phyloP scores from a whole-genome alignment of 2,888 invertebrate genomes.

The Drosophila acutilabella region DNA sequence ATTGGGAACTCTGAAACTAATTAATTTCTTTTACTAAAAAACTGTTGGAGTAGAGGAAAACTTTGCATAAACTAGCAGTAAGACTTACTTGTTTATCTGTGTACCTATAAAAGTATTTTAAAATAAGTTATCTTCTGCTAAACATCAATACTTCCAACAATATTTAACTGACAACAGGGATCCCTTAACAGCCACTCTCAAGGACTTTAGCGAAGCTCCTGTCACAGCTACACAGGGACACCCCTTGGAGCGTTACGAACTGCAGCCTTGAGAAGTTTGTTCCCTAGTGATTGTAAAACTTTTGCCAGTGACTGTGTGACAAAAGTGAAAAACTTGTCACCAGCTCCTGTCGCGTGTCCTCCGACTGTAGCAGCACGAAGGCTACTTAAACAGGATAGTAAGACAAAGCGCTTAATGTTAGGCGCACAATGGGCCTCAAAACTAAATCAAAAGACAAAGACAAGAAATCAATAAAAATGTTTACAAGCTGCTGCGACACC shows the following conservation, averaged over 20 bases:
- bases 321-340: constrained; percentile 67
- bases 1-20: not conserved
- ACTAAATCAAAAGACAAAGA: constrained; percentile 64
- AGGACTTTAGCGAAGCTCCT: constrained; percentile 45
- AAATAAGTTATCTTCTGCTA: not conserved
- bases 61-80: too few species aligned
- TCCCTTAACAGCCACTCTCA: constrained; percentile 14
- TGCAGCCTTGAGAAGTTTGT: constrained; percentile 51
- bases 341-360: constrained; percentile 81
- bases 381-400: constrained; percentile 73
- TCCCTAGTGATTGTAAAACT: constrained; percentile 36
- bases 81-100: too few species aligned
- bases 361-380: constrained; percentile 74
- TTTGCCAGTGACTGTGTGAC: constrained; percentile 44
- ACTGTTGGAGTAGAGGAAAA: not conserved
- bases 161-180: not conserved
- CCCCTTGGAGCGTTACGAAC: constrained; percentile 9
- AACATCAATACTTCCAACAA: not conserved
- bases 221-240: not conserved
- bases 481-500: constrained; percentile 69
- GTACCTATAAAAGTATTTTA: not conserved
- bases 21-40: not conserved
- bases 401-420: constrained; percentile 32
- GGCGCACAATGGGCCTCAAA: constrained; percentile 25
- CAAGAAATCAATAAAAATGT: constrained; percentile 68